Evolutionary conservation across 2,797 vertebrate genomes (phyloP), one percentile per base, ranked within the genome.

Genomic region (Dendrocincla fuliginosa): DNA sequence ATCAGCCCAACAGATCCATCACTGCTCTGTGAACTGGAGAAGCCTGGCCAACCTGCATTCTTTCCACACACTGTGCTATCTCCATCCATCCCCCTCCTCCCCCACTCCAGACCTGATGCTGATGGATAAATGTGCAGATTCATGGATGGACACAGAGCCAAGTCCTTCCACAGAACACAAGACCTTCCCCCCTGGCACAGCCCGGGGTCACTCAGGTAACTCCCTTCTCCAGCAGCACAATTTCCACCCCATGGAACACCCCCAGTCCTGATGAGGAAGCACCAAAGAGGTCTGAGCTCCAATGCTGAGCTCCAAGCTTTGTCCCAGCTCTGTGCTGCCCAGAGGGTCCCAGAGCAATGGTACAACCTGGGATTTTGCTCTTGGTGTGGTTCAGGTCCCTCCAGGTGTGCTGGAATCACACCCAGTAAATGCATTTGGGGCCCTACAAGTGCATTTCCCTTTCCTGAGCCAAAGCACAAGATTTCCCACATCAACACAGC

Each of bases 191-290:
- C 59, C 84, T 56, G 84, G 44, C 44, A 64, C 80, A 74, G 84
- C 67, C 44, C 5, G 0, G 27, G 35, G 41, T 16, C 83, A 52
- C 70, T 14, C 49, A 56, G 56, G 60, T 22, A 3, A 80, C 15
- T 53, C 56, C 74, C 41, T 56, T 25, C 52, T 53, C 46, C 44
- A 76, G 76, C 61, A 71, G 63, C 65, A 61, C 33, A 41, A 39
- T 67, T 46, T 53, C 55, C 50, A 27, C 12, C 53, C 57, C 25
- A 2, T 30, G 25, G 67, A 53, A 53, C 1, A 3, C 8, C 53
- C 41, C 10, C 24, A 46, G 76, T 4, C 53, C 49, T 1, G 3
- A n/a, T 0, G 0, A 44, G 68, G 27, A 23, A 28, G 56, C 0
- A 0, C 25, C 47, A 1, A 6, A 39, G 59, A 79, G 82, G 7